phyloP scores from a whole-genome alignment of 2,113 vertebrate genomes.

The Butorides virescens region DNA sequence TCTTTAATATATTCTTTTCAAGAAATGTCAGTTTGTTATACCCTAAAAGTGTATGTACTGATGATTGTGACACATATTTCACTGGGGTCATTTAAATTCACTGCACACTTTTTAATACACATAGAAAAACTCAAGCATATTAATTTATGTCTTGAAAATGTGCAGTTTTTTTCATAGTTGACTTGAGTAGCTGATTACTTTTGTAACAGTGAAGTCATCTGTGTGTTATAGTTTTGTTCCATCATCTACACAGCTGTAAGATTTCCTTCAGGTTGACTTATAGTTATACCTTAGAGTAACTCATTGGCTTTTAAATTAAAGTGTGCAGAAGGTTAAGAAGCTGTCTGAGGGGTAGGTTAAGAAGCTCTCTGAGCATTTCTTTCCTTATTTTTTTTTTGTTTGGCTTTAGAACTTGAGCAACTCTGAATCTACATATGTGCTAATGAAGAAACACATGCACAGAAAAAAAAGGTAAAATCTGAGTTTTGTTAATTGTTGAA shows the following conservation, averaged over 20 bases:
- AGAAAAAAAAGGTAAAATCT: neutral
- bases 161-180: conserved; percentile 18
- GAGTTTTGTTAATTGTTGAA: neutral
- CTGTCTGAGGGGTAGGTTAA: neutral
- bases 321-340: conserved; percentile 12
- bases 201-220: conserved; percentile 21
- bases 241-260: neutral
- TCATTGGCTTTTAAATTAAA: conserved; percentile 23
- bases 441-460: neutral
- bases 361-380: neutral
- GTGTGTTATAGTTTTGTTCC: neutral
- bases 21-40: neutral
- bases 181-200: conserved; percentile 35
- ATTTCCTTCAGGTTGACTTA: conserved; percentile 38
- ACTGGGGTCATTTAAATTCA: neutral
- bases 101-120: neutral
- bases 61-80: neutral
- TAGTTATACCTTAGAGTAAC: neutral
- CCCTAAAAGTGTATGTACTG: neutral
- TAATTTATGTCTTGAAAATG: conserved; percentile 3
- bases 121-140: neutral
- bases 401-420: neutral
- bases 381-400: neutral
- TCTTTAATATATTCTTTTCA: neutral
- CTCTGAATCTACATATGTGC: neutral